Conservation (phyloP, 2,113 vertebrate species). For the Lynx canadensis region DNA sequence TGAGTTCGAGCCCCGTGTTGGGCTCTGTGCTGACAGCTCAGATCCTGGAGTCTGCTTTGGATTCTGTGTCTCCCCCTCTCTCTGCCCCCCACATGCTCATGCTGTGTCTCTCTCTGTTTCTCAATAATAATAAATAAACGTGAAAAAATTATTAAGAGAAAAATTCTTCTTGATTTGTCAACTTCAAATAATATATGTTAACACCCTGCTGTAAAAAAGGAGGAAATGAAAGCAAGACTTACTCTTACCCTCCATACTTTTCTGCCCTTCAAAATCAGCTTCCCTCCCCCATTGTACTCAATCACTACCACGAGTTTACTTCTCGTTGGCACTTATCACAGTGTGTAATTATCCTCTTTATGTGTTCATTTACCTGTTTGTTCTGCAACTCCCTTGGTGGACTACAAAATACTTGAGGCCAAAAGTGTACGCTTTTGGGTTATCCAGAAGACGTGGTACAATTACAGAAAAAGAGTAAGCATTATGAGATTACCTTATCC, state of each 20-base stretch:
- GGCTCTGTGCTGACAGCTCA: too few species aligned
- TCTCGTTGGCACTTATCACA: neutral
- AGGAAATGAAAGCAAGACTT: neutral
- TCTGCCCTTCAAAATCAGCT: neutral
- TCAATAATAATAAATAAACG: too few species aligned
- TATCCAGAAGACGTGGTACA: neutral
- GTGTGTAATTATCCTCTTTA: neutral
- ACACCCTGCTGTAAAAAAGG: neutral
- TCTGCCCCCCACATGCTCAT: too few species aligned
- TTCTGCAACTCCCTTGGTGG: neutral
- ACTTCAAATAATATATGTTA: conserved; percentile 1
- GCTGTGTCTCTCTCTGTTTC: too few species aligned
- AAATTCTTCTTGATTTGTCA: neutral
- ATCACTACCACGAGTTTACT: neutral
- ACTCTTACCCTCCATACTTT: neutral
- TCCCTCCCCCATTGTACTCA: neutral
- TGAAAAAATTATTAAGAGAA: neutral
- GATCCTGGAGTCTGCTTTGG: too few species aligned
- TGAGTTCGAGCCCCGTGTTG: too few species aligned
- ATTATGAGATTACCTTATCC: neutral
- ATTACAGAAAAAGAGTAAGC: neutral
- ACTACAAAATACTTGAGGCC: neutral
- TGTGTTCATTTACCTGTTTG: neutral
- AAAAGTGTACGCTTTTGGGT: neutral
- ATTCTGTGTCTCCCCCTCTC: too few species aligned